Base-by-base conservation (phyloP, 2,888 invertebrate genomes). In the Arrhopalites spinosus region DNA sequence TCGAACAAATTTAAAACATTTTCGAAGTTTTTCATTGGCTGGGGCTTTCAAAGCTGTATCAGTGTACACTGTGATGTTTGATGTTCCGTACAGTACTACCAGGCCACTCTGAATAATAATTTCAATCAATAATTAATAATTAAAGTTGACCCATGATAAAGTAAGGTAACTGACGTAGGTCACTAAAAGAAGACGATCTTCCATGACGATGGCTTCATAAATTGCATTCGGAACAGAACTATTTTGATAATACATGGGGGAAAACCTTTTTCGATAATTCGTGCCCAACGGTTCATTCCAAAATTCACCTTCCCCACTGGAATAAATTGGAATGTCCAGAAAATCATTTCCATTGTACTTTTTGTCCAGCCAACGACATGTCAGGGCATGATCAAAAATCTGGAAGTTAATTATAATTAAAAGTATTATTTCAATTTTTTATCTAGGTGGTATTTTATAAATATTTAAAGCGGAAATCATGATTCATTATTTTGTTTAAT, bases 1-100 rank as follows among this genome's bases (percentile, higher is more conserved):
- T 29, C 80, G 64, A 13, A 81, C 76, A 45, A 80, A 64, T 73
- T 80, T 80, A 59, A 81, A 81, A 50, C 81, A 81, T 30, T 68
- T 74, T 17, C 76, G 56, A 0, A 79, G 2, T 50, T 77, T 78
- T 36, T 81, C 81, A 20, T 29, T 56, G 0, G 53, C 63, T 29
- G 13, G 1, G 11, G 77, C 67, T 17, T 36, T 73, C 67, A 76
- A 77, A 0, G 70, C 50, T 11, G 50, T 73, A 36, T 79, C 78
- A 7, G 74, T 25, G 7, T 13, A 11, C 8, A 77, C 71, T 0
- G 81, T 81, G 0, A 53, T 73, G 29, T 78, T 78, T 8, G 77
- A 66, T n/a, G 75, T 76, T n/a, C 80, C 81, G 50, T 81, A 81
- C 29, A 79, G 73, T 1, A 76, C 43, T 0, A 79, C 74, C 7